Conservation (phyloP, 2,888 invertebrate genomes). For the Diarsia rubi region DNA sequence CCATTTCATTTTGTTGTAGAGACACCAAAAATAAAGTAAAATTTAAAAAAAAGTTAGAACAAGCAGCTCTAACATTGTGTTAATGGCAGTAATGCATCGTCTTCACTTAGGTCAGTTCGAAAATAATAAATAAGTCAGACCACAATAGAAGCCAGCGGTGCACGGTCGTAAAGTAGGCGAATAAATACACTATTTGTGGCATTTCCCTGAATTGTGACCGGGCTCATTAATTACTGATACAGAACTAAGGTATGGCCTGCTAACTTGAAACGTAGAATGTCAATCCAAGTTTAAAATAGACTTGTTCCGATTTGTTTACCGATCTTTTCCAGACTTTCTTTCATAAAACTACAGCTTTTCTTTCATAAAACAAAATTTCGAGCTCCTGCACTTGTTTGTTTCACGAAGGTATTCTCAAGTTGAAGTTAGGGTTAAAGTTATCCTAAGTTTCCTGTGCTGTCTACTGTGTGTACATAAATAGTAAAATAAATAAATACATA, state of each 20-base stretch:
- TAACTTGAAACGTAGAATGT: conserved; percentile 23
- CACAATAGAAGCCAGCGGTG: conserved; percentile 13
- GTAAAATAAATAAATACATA: no score
- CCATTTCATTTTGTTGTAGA: neutral
- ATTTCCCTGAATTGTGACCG: conserved; percentile 41
- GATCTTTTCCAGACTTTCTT: neutral
- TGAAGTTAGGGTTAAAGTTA: neutral
- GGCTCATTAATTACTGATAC: conserved; percentile 35
- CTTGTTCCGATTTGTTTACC: conserved; percentile 27
- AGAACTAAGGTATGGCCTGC: conserved; percentile 12
- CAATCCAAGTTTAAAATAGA: conserved; percentile 27
- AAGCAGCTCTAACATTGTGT: neutral
- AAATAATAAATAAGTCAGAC: conserved; percentile 41
- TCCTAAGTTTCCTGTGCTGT: no score
- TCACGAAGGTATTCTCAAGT: neutral
- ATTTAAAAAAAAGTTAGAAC: conserved; percentile 8
- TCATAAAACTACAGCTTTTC: no score
- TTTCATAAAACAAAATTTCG: neutral
- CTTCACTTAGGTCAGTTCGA: conserved; percentile 21
- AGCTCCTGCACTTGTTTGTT: neutral
- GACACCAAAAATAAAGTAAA: neutral
- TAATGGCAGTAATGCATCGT: conserved; percentile 10
- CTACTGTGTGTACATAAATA: no score
- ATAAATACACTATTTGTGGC: conserved; percentile 49
- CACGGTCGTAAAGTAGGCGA: conserved; percentile 16